Evolutionary conservation across 1,140 invertebrate species (phyloP), one percentile per base, ranked within the genome.

Genomic region (Trichogramma pretiosum): DNA sequence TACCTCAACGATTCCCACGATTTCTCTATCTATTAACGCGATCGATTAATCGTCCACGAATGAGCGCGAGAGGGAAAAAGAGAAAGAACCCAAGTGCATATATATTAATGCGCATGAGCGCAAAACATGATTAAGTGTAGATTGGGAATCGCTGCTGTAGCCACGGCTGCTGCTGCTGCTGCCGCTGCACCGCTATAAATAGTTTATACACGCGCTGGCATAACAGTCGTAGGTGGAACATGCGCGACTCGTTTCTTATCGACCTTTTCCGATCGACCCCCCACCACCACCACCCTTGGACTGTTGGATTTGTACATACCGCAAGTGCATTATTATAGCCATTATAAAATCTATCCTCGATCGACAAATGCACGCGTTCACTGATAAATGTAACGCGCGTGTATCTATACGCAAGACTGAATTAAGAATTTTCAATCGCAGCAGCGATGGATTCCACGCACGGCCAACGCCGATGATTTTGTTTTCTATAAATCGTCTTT

Each of bases 21-120:
- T 60, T 60, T 60, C 54, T 60, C 58, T 52, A 56, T 58, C 51
- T 55, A 58, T 58, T 60, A 54, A 49, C 47, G 41, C 51, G 54
- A 60, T 58, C 56, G 58, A 60, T 60, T 60, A 60, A 60, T 60
- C 56, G 54, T 50, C 36, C 21, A 17, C 16, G 19, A 7, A 11
- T 28, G 22, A 9, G 18, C 45, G 16, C 42, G 9, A 10, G 19
- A 26, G 11, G 11, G 5, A 11, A 28, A 5, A 11, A 28, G 24
- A 28, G 24, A 28, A 28, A n/a, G n/a, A n/a, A n/a, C n/a, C n/a
- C n/a, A n/a, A n/a, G n/a, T n/a, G n/a, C n/a, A n/a, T n/a, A n/a
- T n/a, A n/a, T n/a, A n/a, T n/a, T n/a, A n/a, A n/a, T n/a, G 14
- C 17, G 35, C 35, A 21, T 34, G 34, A 21, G 32, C 32, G 32